Conservation (phyloP, 2,113 vertebrate genomes). For the Serinus canaria region DNA sequence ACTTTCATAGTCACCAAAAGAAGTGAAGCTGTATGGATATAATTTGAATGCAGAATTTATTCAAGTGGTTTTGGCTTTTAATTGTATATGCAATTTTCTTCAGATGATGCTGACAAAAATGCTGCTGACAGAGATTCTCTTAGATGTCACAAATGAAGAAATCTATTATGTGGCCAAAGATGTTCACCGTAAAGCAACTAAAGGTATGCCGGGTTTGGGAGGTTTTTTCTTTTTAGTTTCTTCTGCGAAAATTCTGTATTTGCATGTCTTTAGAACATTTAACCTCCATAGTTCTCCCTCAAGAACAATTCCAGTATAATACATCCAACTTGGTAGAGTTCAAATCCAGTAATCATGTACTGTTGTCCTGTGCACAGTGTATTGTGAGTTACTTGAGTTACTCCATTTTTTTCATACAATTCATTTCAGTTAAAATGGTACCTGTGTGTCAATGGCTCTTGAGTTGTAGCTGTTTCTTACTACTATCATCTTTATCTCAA, state of each 20-base stretch:
- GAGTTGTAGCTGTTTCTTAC: constrained; percentile 46
- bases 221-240: background rate
- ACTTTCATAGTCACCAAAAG: background rate
- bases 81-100: background rate
- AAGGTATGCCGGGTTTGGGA: constrained; percentile 77
- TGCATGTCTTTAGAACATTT: constrained; percentile 74
- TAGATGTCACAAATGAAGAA: constrained; percentile 98
- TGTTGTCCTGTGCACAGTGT: constrained; percentile 63
- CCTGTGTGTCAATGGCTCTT: constrained; percentile 43
- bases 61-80: background rate
- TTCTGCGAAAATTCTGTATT: constrained; percentile 62
- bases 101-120: constrained; percentile 97
- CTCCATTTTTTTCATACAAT: constrained; percentile 62
- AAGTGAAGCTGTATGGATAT: background rate
- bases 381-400: constrained; percentile 66
- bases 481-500: constrained; percentile 49
- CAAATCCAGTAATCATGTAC: constrained; percentile 57
- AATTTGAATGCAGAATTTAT: background rate
- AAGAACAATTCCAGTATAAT: constrained; percentile 61
- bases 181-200: constrained; percentile 93
- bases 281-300: constrained; percentile 54
- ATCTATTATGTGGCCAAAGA: constrained; percentile 92
- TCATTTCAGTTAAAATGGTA: constrained; percentile 62
- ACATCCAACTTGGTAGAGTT: constrained; percentile 45
- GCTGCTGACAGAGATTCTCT: constrained; percentile 93